phyloP scores from a whole-genome alignment of 1,140 invertebrate species.

The Papilio polyxenes region DNA sequence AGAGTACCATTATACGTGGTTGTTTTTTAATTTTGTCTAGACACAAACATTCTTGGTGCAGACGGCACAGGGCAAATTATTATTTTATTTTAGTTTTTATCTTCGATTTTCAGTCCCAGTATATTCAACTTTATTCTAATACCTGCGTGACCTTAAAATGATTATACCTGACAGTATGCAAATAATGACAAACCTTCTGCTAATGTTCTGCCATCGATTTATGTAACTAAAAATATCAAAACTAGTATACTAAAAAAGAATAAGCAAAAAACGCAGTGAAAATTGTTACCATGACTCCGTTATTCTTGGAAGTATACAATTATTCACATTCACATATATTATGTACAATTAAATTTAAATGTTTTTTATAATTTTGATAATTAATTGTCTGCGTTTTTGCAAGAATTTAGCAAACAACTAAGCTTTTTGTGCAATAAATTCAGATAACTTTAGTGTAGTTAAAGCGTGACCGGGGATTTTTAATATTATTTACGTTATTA shows the following conservation, averaged over 20 bases:
- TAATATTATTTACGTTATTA: not conserved
- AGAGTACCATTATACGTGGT: slow-evolving; percentile 17
- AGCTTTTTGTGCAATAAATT: not conserved
- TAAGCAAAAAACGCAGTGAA: too few species aligned
- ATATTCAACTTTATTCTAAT: not conserved
- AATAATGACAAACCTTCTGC: not conserved
- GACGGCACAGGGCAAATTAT: slow-evolving; percentile 1
- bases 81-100: slow-evolving; percentile 16
- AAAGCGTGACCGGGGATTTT: not conserved
- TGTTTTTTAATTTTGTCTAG: slow-evolving; percentile 31
- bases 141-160: not conserved
- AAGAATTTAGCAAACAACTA: not conserved
- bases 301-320: too few species aligned
- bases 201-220: too few species aligned
- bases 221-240: too few species aligned
- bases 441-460: not conserved
- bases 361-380: not conserved
- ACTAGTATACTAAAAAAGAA: too few species aligned
- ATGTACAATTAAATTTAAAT: not conserved
- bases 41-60: slow-evolving; percentile 28
- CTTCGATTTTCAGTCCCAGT: not conserved
- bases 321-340: too few species aligned
- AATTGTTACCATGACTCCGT: too few species aligned
- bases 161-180: too few species aligned
- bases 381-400: not conserved